Conservation (phyloP, 1,140 invertebrate species). For the Sminthurides bifidus region DNA sequence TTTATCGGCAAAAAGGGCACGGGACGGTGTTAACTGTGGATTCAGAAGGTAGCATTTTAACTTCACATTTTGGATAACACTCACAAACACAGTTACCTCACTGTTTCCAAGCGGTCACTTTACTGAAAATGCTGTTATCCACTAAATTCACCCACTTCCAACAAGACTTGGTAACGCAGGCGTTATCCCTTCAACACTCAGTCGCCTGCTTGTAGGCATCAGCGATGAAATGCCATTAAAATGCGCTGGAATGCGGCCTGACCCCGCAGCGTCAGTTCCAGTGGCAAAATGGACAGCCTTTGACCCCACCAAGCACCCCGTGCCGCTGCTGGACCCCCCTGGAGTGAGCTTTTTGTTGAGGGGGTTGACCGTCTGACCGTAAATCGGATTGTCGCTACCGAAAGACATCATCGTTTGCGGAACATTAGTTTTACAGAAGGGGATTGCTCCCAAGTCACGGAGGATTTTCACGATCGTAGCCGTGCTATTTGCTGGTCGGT, state of each 20-base stretch:
- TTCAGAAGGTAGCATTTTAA: too few species aligned
- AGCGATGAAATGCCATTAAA: conserved; percentile 79
- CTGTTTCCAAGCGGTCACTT: neutral
- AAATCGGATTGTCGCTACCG: conserved; percentile 11
- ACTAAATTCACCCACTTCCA: conserved; percentile 14
- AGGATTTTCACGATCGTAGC: conserved; percentile 35
- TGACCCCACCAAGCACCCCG: conserved; percentile 31
- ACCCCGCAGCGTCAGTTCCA: conserved; percentile 42
- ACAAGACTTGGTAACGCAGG: conserved; percentile 9
- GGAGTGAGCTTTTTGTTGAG: conserved; percentile 17
- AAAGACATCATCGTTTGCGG: conserved; percentile 9
- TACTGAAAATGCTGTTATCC: neutral
- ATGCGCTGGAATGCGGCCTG: conserved; percentile 67
- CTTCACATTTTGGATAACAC: too few species aligned
- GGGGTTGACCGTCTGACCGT: conserved; percentile 25
- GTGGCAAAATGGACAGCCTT: conserved; percentile 33
- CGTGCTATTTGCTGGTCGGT: conserved; percentile 31
- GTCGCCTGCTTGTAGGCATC: conserved; percentile 46
- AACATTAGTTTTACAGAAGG: conserved; percentile 36
- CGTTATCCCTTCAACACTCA: conserved; percentile 2
- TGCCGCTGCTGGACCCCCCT: conserved; percentile 29
- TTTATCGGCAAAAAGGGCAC: conserved; percentile 2
- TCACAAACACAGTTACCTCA: neutral
- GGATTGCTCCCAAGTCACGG: conserved; percentile 35
- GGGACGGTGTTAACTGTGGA: conserved; percentile 10